A percentile compares a stretch with the other conserved stretches of the same genome.
Evolutionary conservation across 2,113 vertebrate species (phyloP).

Genomic region (Burhinus bistriatus): DNA sequence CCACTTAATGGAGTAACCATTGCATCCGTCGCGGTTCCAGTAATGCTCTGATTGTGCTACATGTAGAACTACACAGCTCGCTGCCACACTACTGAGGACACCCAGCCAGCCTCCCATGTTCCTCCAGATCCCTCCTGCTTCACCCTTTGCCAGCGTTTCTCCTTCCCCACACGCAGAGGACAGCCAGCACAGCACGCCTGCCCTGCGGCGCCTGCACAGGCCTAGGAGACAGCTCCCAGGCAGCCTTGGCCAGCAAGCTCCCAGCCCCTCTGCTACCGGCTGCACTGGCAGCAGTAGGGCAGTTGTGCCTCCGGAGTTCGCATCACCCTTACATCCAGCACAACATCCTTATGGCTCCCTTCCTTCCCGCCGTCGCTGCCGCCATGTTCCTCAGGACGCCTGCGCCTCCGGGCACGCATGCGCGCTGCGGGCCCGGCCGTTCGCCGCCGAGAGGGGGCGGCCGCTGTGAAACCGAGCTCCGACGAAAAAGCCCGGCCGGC

Average conservation of each 20-base stretch:
- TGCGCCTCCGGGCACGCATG: not conserved
- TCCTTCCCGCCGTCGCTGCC: too few relatives aligned
- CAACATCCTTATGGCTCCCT: not conserved
- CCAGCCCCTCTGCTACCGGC: not conserved
- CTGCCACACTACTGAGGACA: not conserved
- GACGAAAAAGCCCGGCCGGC: fast-evolving
- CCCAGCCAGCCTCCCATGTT: fast-evolving
- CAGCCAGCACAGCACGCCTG: not conserved
- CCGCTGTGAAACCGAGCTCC: fast-evolving
- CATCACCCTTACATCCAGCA: fast-evolving
- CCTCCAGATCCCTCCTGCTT: not conserved
- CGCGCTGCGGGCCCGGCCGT: not conserved
- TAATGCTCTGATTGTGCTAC: fast-evolving
- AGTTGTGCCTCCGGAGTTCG: too few relatives aligned
- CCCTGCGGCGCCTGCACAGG: fast-evolving
- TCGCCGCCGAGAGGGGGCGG: fast-evolving
- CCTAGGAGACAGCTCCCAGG: not conserved
- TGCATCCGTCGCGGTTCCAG: too few relatives aligned
- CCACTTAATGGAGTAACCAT: fast-evolving
- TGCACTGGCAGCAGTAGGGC: fast-evolving
- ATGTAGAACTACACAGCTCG: fast-evolving
- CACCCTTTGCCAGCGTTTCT: fast-evolving
- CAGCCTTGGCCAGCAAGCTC: not conserved
- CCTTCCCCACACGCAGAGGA: fast-evolving
- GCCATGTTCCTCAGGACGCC: fast-evolving